Evolutionary conservation across 2,113 vertebrate species (phyloP).

Genomic region (Syngnathus scovelli): DNA sequence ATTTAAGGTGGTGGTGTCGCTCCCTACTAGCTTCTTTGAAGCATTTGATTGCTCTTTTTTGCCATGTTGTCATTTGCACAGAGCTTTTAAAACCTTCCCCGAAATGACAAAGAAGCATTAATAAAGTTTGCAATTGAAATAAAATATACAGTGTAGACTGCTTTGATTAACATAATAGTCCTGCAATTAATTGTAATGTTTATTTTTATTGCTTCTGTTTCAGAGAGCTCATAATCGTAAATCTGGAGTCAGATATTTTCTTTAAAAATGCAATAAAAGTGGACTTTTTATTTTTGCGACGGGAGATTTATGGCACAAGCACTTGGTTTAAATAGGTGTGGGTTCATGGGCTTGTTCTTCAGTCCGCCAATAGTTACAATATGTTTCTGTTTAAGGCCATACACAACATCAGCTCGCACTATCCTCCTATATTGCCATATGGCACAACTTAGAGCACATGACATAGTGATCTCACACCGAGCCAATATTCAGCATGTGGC

Average conservation of each 20-base stretch:
- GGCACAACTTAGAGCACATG: conserved; percentile 55
- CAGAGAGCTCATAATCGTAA: neutral
- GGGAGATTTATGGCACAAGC: conserved; percentile 4
- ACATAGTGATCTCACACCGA: conserved; percentile 54
- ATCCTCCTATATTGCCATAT: conserved; percentile 44
- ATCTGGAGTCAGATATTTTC: neutral
- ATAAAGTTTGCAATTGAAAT: neutral
- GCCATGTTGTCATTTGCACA: conserved; percentile 15
- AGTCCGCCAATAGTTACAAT: conserved; percentile 20
- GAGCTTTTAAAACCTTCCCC: conserved; percentile 17
- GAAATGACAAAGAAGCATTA: conserved; percentile 12
- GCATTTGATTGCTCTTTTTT: conserved; percentile 4
- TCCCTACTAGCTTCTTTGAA: conserved; percentile 15
- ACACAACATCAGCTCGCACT: conserved; percentile 22
- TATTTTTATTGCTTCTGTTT: neutral
- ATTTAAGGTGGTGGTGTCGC: neutral
- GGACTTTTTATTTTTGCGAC: neutral
- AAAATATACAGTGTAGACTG: neutral
- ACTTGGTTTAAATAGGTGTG: conserved; percentile 8
- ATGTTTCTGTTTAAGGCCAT: conserved; percentile 5
- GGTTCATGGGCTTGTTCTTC: conserved; percentile 19
- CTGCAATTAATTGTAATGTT: neutral
- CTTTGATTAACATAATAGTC: neutral
- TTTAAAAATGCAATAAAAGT: neutral
- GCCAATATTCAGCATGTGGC: conserved; percentile 34